phyloP scores from a whole-genome alignment of 2,113 vertebrate genomes.

The crab-eating macaque (Macaca fascicularis) region DNA sequence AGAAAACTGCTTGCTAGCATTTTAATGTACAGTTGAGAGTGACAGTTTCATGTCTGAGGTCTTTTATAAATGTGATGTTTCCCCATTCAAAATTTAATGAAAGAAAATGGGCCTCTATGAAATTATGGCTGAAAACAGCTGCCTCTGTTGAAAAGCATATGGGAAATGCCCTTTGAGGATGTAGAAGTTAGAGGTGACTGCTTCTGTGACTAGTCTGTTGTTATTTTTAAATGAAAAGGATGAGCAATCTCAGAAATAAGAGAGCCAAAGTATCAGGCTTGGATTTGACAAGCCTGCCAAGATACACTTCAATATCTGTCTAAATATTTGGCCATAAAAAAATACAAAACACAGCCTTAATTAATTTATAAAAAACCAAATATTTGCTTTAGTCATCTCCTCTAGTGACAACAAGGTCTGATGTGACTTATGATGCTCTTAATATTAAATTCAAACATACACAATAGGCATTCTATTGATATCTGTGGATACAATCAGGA shows the following conservation, averaged over 20 bases:
- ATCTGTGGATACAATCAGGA: not conserved
- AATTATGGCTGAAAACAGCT: slow-evolving; percentile 32
- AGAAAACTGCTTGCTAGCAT: slow-evolving; percentile 43
- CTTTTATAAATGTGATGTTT: slow-evolving; percentile 50
- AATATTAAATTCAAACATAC: not conserved
- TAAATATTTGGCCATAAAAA: slow-evolving; percentile 68
- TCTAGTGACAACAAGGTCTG: not conserved
- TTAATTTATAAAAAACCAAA: slow-evolving; percentile 54
- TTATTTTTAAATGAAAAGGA: slow-evolving; percentile 65
- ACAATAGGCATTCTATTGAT: not conserved
- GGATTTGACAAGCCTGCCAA: slow-evolving; percentile 33
- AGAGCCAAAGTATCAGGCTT: slow-evolving; percentile 1
- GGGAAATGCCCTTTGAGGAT: slow-evolving; percentile 52
- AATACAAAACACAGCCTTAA: slow-evolving; percentile 11
- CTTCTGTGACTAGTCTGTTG: slow-evolving; percentile 37
- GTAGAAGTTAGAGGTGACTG: slow-evolving; percentile 56
- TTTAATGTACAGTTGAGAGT: slow-evolving; percentile 34
- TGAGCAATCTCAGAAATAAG: slow-evolving; percentile 1
- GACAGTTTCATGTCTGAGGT: slow-evolving; percentile 55
- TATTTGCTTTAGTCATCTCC: slow-evolving; percentile 5
- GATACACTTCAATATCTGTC: slow-evolving; percentile 13
- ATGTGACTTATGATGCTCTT: not conserved
- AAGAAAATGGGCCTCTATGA: not conserved
- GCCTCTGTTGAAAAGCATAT: slow-evolving; percentile 41
- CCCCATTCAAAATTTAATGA: slow-evolving; percentile 23